Evolutionary conservation across 2,797 vertebrate genomes (phyloP).

Genomic region (Rhadinocentrus ornatus): DNA sequence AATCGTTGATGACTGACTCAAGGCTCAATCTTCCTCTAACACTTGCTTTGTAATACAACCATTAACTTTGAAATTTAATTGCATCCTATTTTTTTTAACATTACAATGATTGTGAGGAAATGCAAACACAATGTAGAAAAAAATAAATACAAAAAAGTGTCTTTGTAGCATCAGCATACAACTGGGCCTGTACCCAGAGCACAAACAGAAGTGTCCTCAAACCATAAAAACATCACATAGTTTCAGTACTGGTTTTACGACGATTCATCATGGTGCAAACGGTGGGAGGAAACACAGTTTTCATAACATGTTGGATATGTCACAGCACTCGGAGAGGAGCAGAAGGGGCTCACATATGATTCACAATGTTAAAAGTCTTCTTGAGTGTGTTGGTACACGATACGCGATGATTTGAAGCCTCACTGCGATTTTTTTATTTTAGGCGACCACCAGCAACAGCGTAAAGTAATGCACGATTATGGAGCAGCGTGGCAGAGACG

Average conservation of each 20-base stretch:
- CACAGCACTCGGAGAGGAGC: slow-evolving; percentile 41
- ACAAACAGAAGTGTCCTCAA: slow-evolving; percentile 55
- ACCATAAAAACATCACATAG: slow-evolving; percentile 60
- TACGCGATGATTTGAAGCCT: slow-evolving; percentile 17
- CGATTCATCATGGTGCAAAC: slow-evolving; percentile 45
- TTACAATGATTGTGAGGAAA: slow-evolving; percentile 50
- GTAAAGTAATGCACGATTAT: slow-evolving; percentile 34
- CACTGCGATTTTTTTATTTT: slow-evolving; percentile 10
- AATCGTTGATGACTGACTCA: neutral
- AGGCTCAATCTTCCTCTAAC: too few relatives aligned
- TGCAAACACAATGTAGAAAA: slow-evolving; percentile 10
- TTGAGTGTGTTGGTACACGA: slow-evolving; percentile 17
- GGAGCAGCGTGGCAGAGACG: slow-evolving; percentile 47
- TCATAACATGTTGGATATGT: slow-evolving; percentile 55
- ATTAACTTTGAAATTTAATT: slow-evolving; percentile 26
- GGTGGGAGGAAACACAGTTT: slow-evolving; percentile 39
- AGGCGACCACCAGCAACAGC: slow-evolving; percentile 28
- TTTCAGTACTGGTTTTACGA: slow-evolving; percentile 60
- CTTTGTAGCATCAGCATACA: slow-evolving; percentile 44
- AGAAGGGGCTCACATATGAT: slow-evolving; percentile 21
- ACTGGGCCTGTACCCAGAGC: slow-evolving; percentile 36
- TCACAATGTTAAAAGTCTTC: slow-evolving; percentile 21
- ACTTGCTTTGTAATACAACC: slow-evolving; percentile 2
- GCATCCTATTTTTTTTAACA: slow-evolving; percentile 39
- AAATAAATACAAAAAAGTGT: slow-evolving; percentile 47